phyloP scores from a whole-genome alignment of 2,888 invertebrate genomes.

The Deroplatys truncata region DNA sequence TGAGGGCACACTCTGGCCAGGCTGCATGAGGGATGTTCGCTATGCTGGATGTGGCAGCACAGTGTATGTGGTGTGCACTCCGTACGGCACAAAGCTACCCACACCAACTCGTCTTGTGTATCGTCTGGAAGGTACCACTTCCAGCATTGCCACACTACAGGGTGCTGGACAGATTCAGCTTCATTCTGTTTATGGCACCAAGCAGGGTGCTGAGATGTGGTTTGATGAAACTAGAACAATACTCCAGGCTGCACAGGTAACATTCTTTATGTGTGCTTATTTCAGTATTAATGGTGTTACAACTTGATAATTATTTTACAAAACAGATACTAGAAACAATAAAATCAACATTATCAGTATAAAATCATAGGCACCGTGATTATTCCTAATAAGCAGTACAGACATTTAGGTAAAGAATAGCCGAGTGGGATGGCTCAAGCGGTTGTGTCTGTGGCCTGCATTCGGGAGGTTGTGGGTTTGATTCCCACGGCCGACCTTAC shows the following conservation, averaged over 20 bases:
- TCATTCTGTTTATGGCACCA: neutral
- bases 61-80: constrained; percentile 21
- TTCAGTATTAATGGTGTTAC: neutral
- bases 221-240: constrained; percentile 20
- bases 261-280: neutral
- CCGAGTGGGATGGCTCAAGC: too few species aligned
- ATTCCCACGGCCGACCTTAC: too few species aligned
- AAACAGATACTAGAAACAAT: too few species aligned
- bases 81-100: constrained; percentile 1
- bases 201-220: constrained; percentile 16
- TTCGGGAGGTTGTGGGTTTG: too few species aligned
- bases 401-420: too few species aligned
- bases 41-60: constrained; percentile 8
- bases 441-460: too few species aligned
- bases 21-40: constrained; percentile 11
- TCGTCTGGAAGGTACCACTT: neutral
- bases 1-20: constrained; percentile 24
- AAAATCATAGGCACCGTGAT: too few species aligned
- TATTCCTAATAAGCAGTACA: too few species aligned
- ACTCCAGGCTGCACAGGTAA: constrained; percentile 8
- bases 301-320: too few species aligned
- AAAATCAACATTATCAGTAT: too few species aligned
- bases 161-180: constrained; percentile 26
- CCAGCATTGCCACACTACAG: neutral
- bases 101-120: constrained; percentile 26